phyloP scores from a whole-genome alignment of 1,140 invertebrate genomes.

The Cylas formicarius region DNA sequence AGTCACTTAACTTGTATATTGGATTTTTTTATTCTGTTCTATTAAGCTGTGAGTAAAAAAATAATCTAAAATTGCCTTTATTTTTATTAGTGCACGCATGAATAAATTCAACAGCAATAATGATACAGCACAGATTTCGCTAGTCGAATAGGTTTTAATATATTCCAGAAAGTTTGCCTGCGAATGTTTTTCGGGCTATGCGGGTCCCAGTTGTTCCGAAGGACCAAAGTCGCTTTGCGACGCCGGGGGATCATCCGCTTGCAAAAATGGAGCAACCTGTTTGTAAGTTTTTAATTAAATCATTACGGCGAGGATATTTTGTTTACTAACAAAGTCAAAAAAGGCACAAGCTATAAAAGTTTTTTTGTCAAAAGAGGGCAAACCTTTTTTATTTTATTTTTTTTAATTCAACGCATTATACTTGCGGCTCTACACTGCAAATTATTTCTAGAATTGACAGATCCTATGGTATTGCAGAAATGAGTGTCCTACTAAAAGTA shows the following conservation, averaged over 20 bases:
- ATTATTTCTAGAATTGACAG: no score
- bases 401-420: no score
- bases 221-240: conserved; percentile 59
- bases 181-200: conserved; percentile 66
- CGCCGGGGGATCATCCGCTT: conserved; percentile 53
- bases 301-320: no score
- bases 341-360: no score
- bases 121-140: conserved; percentile 5
- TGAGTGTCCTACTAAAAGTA: no score
- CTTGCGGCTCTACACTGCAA: no score
- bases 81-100: conserved; percentile 1
- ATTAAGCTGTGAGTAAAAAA: conserved; percentile 4
- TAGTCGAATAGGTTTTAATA: conserved; percentile 6
- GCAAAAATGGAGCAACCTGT: conserved; percentile 69
- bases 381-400: no score
- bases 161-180: conserved; percentile 54
- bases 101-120: conserved; percentile 4
- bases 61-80: background rate
- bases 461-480: no score
- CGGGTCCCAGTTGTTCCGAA: conserved; percentile 60
- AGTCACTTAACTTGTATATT: no score
- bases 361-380: no score
- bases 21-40: no score
- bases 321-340: no score
- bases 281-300: conserved; percentile 51